phyloP scores from a whole-genome alignment of 2,888 invertebrate genomes.

The Oxytorus armatus region DNA sequence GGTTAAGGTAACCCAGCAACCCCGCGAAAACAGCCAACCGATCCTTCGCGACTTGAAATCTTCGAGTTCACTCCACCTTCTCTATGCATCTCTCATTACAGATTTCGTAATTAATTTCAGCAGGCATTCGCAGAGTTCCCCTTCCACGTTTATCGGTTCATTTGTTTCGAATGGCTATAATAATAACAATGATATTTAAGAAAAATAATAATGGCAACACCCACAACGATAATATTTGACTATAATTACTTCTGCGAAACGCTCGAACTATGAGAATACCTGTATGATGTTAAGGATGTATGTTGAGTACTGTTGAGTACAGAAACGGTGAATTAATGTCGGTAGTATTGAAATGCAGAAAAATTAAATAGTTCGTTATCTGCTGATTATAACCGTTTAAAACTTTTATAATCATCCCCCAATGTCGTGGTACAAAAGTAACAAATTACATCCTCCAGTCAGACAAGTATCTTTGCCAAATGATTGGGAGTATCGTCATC shows the following conservation, averaged over 20 bases:
- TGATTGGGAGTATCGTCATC: too few relatives aligned
- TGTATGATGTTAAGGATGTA: too few relatives aligned
- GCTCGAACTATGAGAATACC: too few relatives aligned
- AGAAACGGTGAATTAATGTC: too few relatives aligned
- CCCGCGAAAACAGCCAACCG: conserved; percentile 6
- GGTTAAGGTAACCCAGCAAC: conserved; percentile 31
- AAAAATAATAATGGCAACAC: neutral
- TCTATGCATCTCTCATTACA: conserved; percentile 43
- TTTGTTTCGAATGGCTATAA: conserved; percentile 22
- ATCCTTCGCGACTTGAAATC: conserved; percentile 52
- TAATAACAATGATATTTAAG: neutral
- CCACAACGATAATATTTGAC: neutral
- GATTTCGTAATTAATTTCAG: conserved; percentile 64
- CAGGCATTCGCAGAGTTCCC: conserved; percentile 27
- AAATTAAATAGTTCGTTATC: too few relatives aligned
- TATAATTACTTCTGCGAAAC: neutral
- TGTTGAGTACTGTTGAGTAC: too few relatives aligned
- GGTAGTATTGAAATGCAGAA: too few relatives aligned
- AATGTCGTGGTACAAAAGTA: too few relatives aligned
- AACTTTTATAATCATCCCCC: too few relatives aligned
- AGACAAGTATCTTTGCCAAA: too few relatives aligned
- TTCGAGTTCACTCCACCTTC: conserved; percentile 42
- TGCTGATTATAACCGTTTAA: too few relatives aligned
- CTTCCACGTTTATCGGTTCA: conserved; percentile 23
- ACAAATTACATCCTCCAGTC: too few relatives aligned